Conservation (phyloP, 2,888 invertebrate genomes). For the Bedellia somnulentella region DNA sequence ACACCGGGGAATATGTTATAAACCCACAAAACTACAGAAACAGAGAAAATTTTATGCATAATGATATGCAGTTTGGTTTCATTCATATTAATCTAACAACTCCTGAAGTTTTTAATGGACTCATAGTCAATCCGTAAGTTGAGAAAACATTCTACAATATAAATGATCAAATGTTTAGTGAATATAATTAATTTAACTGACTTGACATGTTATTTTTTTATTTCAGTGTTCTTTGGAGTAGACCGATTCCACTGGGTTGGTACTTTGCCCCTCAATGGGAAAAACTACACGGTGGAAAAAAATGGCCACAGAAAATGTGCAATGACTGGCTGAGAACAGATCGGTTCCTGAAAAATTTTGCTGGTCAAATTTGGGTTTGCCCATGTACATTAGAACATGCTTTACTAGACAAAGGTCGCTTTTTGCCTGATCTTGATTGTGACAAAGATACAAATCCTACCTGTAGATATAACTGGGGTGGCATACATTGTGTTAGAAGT, state of each 20-base stretch:
- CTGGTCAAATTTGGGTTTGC: conserved; percentile 80
- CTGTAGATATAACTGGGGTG: conserved; percentile 86
- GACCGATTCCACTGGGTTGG: conserved; percentile 90
- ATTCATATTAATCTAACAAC: conserved; percentile 85
- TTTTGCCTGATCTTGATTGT: conserved; percentile 86
- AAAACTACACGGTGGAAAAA: conserved; percentile 74
- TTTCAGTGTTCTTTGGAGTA: conserved; percentile 84
- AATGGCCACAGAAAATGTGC: conserved; percentile 85
- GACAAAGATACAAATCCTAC: conserved; percentile 89
- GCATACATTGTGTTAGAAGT: conserved; percentile 90
- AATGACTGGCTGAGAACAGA: conserved; percentile 89
- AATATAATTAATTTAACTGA: too few relatives aligned
- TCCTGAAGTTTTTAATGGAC: conserved; percentile 66
- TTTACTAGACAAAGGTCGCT: conserved; percentile 87
- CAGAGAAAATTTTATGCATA: conserved; percentile 68
- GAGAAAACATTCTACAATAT: too few relatives aligned
- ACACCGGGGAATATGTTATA: conserved; percentile 73
- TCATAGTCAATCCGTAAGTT: conserved; percentile 75
- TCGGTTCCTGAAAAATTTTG: conserved; percentile 80
- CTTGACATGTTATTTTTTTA: too few relatives aligned
- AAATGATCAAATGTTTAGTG: too few relatives aligned
- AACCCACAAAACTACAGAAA: conserved; percentile 72
- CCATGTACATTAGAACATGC: conserved; percentile 94
- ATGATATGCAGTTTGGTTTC: conserved; percentile 83
- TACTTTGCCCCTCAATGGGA: conserved; percentile 92